Percentiles rank a stretch among this genome's conserved stretches.
phyloP scores from a whole-genome alignment of 2,797 vertebrate genomes.

The Spinibarbus caldwelli region DNA sequence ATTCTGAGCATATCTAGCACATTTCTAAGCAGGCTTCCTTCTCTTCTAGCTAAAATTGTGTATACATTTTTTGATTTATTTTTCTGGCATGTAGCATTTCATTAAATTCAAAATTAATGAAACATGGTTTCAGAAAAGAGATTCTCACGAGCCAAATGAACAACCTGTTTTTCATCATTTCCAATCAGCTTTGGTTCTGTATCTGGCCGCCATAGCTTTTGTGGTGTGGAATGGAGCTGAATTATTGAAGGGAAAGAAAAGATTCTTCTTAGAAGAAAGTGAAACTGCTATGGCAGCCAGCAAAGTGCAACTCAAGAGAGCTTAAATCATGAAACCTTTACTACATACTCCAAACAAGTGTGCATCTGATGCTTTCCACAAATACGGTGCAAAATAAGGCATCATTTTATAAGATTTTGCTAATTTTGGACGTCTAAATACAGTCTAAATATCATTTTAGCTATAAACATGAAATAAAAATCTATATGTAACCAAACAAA shows the following conservation, averaged over 20 bases:
- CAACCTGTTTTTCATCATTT: not conserved
- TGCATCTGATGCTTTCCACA: too few relatives aligned
- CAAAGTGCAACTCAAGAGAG: too few relatives aligned
- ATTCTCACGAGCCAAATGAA: not conserved
- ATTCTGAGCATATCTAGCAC: not conserved
- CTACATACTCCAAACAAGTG: too few relatives aligned
- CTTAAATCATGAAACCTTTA: too few relatives aligned
- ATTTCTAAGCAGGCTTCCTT: not conserved
- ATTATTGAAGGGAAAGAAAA: slow-evolving; percentile 36
- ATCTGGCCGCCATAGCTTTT: not conserved
- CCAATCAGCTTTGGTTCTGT: not conserved
- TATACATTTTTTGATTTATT: not conserved
- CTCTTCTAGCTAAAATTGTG: not conserved
- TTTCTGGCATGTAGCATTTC: not conserved
- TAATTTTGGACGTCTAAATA: too few relatives aligned
- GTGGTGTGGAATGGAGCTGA: slow-evolving; percentile 13
- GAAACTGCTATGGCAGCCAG: too few relatives aligned
- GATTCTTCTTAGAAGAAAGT: not conserved
- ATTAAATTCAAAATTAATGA: not conserved
- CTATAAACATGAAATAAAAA: too few relatives aligned
- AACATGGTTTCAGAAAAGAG: not conserved
- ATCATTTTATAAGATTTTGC: too few relatives aligned
- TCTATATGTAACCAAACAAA: too few relatives aligned
- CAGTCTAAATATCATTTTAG: too few relatives aligned
- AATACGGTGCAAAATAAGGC: too few relatives aligned